Percentiles rank a stretch among this genome's conserved stretches.
Conservation (phyloP, 2,888 invertebrate species). For the Epirrhoe alternata region DNA sequence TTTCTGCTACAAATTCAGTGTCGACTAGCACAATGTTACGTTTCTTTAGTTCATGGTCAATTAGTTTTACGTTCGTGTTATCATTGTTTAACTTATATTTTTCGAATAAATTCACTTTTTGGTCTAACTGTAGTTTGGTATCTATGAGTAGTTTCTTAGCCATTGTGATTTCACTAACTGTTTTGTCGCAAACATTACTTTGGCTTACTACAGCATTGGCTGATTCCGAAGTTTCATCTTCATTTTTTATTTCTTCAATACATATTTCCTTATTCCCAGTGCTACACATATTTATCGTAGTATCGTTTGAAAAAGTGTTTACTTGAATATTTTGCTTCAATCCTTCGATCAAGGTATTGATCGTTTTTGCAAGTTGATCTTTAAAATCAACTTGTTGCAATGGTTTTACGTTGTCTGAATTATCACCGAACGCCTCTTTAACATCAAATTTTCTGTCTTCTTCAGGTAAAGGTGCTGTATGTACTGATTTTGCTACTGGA, state of each 20-base stretch:
- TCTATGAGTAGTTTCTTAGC: conserved; percentile 8
- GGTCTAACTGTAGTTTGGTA: conserved; percentile 8
- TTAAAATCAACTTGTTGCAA: conserved; percentile 25
- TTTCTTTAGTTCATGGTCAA: conserved; percentile 51
- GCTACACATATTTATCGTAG: background rate
- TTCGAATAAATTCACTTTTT: conserved; percentile 12
- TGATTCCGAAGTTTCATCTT: background rate
- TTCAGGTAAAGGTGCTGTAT: conserved; percentile 1
- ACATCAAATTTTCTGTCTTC: background rate
- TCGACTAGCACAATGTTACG: conserved; percentile 49
- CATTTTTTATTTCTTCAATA: background rate
- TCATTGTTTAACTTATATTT: conserved; percentile 24
- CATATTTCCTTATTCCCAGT: conserved; percentile 2
- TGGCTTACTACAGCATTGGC: conserved; percentile 3
- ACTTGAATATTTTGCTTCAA: conserved; percentile 35
- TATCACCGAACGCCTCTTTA: conserved; percentile 10
- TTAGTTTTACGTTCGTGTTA: conserved; percentile 34
- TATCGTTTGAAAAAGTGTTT: conserved; percentile 18
- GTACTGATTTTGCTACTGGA: conserved; percentile 4
- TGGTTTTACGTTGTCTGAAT: background rate
- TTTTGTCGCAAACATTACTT: conserved; percentile 1
- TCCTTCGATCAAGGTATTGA: conserved; percentile 38
- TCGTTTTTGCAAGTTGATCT: conserved; percentile 36
- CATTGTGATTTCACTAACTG: conserved; percentile 4
- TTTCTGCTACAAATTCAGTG: conserved; percentile 17